phyloP scores from a whole-genome alignment of 2,888 invertebrate genomes.

The Melitaea athalia region DNA sequence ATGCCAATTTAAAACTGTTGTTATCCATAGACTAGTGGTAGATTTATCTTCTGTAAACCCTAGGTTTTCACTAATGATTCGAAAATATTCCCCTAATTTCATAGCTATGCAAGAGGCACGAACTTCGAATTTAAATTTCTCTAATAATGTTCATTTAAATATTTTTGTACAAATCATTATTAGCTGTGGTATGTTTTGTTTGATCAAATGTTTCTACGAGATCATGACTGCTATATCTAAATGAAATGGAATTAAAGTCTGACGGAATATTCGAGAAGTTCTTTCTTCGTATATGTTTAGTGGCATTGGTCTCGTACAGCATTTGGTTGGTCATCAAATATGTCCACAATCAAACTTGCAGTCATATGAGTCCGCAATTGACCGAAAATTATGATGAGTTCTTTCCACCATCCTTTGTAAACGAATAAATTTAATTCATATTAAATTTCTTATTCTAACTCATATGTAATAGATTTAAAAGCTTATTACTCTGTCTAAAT shows the following conservation, averaged over 20 bases:
- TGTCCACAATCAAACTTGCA: conserved; percentile 40
- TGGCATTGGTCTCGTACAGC: conserved; percentile 50
- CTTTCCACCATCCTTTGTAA: conserved; percentile 15
- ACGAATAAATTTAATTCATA: conserved; percentile 1
- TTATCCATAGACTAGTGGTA: not conserved
- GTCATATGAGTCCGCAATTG: conserved; percentile 6
- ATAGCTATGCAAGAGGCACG: not conserved
- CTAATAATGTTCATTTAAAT: conserved; percentile 37
- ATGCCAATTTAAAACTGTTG: not conserved
- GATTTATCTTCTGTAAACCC: not conserved
- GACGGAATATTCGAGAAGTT: conserved; percentile 46
- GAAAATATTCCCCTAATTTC: not conserved
- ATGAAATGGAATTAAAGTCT: not conserved
- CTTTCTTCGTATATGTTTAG: conserved; percentile 51
- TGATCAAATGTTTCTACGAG: conserved; percentile 60
- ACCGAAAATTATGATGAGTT: conserved; percentile 22
- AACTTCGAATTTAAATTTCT: not conserved
- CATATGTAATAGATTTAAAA: not conserved
- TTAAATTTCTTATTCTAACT: not conserved
- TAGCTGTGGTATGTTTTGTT: conserved; percentile 58
- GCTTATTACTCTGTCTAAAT: not conserved
- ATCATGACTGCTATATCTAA: conserved; percentile 20
- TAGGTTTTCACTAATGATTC: not conserved
- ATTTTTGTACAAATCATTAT: conserved; percentile 55
- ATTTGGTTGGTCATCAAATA: conserved; percentile 47